Conservation (phyloP, 1,140 invertebrate species). For the Bombus haemorrhoidalis region DNA sequence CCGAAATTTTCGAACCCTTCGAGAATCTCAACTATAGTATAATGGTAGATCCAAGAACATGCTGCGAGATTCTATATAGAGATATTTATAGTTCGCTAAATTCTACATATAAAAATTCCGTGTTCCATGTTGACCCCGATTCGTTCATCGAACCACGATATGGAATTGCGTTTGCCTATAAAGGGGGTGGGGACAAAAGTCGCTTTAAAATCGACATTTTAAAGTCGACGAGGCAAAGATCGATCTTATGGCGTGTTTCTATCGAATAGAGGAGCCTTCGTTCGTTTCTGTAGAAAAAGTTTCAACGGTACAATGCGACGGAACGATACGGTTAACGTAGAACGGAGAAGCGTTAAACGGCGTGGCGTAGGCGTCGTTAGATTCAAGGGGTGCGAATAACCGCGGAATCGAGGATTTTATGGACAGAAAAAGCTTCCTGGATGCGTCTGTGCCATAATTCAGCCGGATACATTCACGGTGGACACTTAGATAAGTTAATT, state of each 20-base stretch:
- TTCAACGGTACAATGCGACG: neutral
- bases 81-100: too few species aligned
- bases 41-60: too few species aligned
- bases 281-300: neutral
- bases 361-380: slow-evolving; percentile 9
- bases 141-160: too few species aligned
- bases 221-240: neutral
- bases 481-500: slow-evolving; percentile 55
- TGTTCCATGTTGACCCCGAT: too few species aligned
- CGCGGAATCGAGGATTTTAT: slow-evolving; percentile 46
- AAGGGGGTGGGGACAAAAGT: accelerated
- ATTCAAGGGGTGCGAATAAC: slow-evolving; percentile 46
- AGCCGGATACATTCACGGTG: slow-evolving; percentile 39
- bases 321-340: slow-evolving; percentile 1
- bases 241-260: neutral
- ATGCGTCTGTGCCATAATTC: slow-evolving; percentile 42
- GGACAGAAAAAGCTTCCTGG: slow-evolving; percentile 49
- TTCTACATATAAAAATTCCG: too few species aligned
- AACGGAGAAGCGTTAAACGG: slow-evolving; percentile 17
- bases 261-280: neutral
- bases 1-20: too few species aligned
- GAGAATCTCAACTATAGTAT: too few species aligned
- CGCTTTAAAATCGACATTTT: neutral
- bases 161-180: too few species aligned
- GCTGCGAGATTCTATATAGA: too few species aligned